Base-by-base conservation (phyloP, 2,113 vertebrate species). In the Fregata magnificens region DNA sequence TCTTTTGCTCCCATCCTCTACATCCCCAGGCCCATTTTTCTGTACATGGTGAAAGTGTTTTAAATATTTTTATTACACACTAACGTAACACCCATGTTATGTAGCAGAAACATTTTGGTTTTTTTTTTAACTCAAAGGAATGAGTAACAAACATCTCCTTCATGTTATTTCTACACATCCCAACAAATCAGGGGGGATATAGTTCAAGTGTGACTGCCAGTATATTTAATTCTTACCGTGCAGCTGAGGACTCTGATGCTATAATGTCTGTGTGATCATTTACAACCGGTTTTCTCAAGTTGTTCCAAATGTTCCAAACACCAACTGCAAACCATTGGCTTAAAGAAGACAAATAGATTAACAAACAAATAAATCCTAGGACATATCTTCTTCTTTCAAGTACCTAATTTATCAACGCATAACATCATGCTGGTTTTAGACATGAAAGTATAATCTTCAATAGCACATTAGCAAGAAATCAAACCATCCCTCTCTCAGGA, bases 1-100 rank as follows among this genome's bases (percentile, higher is more conserved):
- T 32, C 16, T 58, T 66, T 94, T 88, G 7, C 55, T 73, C 32
- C 49, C 3, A 32, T 58, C 16, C 10, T 72, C 55, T 58, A 40
- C 16, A 70, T 36, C 45, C 10, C 3, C 4, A 74, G 13, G 47
- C 6, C 25, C 67, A 15, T 32, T 74, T 85, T 91, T 61, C 53
- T 70, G 13, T 44, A 58, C 16, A 36, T 42, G 5, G 7, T 50
- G 25, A 88, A 82, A 58, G 58, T 25, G 36, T 45, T 94, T 79
- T 63, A 79, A 82, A 67, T 53, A 53, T 44, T 96, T 84, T 73
- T 78, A n/a, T 79, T 81, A 40, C 25, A 70, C 9, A 31, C 3
- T 63, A 44, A 3, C 0, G 3, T 63, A 72, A 53, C 18, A 38
- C 2, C 3, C 20, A 62, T 0, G 0, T 21, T 90, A 74, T 38